Conservation (phyloP, 2,888 invertebrate species). For the Aromia moschata region DNA sequence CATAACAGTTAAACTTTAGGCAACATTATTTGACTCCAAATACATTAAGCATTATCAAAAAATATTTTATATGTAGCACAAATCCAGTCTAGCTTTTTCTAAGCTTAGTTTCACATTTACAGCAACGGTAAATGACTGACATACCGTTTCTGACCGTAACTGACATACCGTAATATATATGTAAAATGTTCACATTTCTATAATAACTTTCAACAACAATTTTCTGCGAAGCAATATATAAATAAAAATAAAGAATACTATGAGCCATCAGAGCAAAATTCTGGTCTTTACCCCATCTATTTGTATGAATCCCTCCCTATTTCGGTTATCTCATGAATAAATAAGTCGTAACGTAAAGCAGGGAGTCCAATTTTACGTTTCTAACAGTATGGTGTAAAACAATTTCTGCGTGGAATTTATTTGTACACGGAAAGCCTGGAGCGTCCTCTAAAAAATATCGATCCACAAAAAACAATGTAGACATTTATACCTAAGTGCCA, state of each 20-base stretch:
- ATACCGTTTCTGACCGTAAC: too few relatives aligned
- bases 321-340: conserved; percentile 26
- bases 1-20: too few relatives aligned
- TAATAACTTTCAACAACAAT: neutral
- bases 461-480: conserved; percentile 25
- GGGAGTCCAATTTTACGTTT: conserved; percentile 22
- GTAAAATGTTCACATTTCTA: too few relatives aligned
- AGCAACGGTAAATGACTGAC: too few relatives aligned
- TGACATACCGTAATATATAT: too few relatives aligned
- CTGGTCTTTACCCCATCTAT: conserved; percentile 20
- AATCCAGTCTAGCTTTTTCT: too few relatives aligned
- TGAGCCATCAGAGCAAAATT: conserved; percentile 17
- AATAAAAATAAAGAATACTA: conserved; percentile 1
- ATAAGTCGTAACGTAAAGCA: conserved; percentile 23
- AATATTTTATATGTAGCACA: too few relatives aligned
- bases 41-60: too few relatives aligned
- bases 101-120: too few relatives aligned
- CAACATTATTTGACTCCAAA: too few relatives aligned
- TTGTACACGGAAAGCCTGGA: neutral
- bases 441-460: conserved; percentile 21
- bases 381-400: conserved; percentile 27
- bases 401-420: conserved; percentile 22
- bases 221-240: neutral
- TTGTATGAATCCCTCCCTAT: conserved; percentile 20
- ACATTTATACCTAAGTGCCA: conserved; percentile 23